Evolutionary conservation across 2,888 invertebrate genomes (phyloP).

Genomic region (Gisinianus flammeolus): DNA sequence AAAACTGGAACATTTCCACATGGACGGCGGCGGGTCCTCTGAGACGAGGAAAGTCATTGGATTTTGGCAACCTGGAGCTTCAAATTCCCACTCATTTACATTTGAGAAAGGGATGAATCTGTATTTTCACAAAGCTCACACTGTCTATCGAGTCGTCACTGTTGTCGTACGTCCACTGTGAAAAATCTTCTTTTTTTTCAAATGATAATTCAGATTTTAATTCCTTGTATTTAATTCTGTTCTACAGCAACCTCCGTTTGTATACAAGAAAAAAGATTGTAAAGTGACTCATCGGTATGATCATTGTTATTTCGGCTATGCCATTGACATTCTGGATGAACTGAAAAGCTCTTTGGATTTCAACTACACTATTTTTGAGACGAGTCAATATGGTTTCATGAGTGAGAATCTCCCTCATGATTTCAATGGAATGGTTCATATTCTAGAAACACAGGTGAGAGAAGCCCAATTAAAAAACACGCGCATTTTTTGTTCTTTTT

Average conservation of each 20-base stretch:
- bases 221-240: neutral
- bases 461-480: too few species aligned
- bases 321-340: slow-evolving; percentile 89
- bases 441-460: slow-evolving; percentile 73
- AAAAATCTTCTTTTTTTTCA: neutral
- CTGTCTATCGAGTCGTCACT: slow-evolving; percentile 28
- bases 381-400: slow-evolving; percentile 83
- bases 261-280: slow-evolving; percentile 68
- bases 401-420: slow-evolving; percentile 73
- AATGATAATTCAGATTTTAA: neutral
- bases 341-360: slow-evolving; percentile 76
- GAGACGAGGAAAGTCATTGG: too few species aligned
- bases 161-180: slow-evolving; percentile 20
- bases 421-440: slow-evolving; percentile 85
- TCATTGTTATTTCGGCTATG: slow-evolving; percentile 63
- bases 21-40: neutral
- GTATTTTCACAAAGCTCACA: neutral
- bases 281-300: slow-evolving; percentile 60
- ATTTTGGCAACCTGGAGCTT: neutral
- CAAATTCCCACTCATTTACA: neutral
- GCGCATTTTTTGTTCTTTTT: too few species aligned
- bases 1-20: neutral
- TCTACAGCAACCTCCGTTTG: slow-evolving; percentile 79
- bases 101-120: neutral
- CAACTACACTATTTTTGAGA: slow-evolving; percentile 78